Conservation (phyloP, 2,113 vertebrate genomes). For the Tringa solitaria region DNA sequence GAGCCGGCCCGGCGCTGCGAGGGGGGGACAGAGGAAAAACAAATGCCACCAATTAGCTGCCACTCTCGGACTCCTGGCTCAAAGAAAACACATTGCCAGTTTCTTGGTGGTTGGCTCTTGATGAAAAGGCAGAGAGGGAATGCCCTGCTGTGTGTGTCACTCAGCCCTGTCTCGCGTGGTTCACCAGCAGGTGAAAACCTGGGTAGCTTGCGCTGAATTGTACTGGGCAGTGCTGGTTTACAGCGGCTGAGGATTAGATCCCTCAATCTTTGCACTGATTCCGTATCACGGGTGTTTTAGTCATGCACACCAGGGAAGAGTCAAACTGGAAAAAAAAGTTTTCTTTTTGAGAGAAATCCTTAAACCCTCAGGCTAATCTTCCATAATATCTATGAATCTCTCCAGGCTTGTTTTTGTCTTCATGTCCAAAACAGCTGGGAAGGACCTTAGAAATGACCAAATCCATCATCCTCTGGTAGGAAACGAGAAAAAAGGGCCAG, state of each 20-base stretch:
- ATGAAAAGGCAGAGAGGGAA: background rate
- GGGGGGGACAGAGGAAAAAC: background rate
- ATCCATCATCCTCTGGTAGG: constrained; percentile 41
- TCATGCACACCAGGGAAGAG: constrained; percentile 29
- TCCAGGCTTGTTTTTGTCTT: constrained; percentile 41
- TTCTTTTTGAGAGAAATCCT: constrained; percentile 42
- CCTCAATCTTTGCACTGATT: background rate
- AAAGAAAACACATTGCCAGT: background rate
- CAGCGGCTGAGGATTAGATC: background rate
- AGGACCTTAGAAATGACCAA: constrained; percentile 40
- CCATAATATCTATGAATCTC: constrained; percentile 31
- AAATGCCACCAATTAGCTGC: background rate
- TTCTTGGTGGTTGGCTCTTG: background rate
- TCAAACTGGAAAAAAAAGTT: background rate
- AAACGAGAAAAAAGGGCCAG: constrained; percentile 18
- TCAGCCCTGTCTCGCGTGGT: background rate
- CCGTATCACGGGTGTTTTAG: background rate
- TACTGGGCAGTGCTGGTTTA: background rate
- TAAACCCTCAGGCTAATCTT: constrained; percentile 42
- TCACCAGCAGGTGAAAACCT: background rate
- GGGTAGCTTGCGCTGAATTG: background rate
- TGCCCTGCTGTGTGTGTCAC: background rate
- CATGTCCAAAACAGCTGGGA: constrained; percentile 48
- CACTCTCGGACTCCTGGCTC: background rate
- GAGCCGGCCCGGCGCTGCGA: background rate